phyloP scores from a whole-genome alignment of 2,888 invertebrate species.

The Drosophila vallismaia region DNA sequence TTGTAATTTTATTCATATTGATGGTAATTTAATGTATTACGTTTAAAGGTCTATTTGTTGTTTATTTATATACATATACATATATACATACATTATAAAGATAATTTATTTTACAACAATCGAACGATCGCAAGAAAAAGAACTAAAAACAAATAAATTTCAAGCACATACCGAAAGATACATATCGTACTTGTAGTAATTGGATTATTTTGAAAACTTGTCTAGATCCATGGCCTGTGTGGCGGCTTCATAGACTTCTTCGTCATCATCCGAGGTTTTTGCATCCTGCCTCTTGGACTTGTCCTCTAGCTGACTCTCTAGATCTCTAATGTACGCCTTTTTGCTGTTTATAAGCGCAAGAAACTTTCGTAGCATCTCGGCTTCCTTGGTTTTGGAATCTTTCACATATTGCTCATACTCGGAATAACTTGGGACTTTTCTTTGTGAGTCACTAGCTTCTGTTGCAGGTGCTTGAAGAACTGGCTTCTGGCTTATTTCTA shows the following conservation, averaged over 20 bases:
- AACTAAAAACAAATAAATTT: constrained; percentile 44
- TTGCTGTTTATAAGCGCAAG: constrained; percentile 72
- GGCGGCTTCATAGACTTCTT: constrained; percentile 34
- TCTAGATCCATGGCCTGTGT: constrained; percentile 49
- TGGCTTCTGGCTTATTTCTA: constrained; percentile 41
- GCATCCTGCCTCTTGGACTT: neutral
- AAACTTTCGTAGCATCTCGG: constrained; percentile 69
- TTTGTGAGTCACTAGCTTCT: neutral
- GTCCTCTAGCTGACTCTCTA: constrained; percentile 52
- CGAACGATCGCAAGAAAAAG: constrained; percentile 51
- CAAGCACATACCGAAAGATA: constrained; percentile 36
- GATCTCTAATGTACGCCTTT: constrained; percentile 72
- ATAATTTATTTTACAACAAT: constrained; percentile 67
- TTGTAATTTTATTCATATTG: constrained; percentile 56
- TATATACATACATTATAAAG: constrained; percentile 62
- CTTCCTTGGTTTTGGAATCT: constrained; percentile 57
- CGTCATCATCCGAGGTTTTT: constrained; percentile 13
- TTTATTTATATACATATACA: constrained; percentile 72
- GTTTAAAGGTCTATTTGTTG: constrained; percentile 74
- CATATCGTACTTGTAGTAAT: neutral
- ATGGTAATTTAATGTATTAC: constrained; percentile 73
- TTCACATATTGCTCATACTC: constrained; percentile 65
- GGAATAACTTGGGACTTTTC: constrained; percentile 16
- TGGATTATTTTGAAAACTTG: neutral
- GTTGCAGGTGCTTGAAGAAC: constrained; percentile 4